Evolutionary conservation across 1,140 invertebrate species (phyloP).

Genomic region (Cotesia vestalis): DNA sequence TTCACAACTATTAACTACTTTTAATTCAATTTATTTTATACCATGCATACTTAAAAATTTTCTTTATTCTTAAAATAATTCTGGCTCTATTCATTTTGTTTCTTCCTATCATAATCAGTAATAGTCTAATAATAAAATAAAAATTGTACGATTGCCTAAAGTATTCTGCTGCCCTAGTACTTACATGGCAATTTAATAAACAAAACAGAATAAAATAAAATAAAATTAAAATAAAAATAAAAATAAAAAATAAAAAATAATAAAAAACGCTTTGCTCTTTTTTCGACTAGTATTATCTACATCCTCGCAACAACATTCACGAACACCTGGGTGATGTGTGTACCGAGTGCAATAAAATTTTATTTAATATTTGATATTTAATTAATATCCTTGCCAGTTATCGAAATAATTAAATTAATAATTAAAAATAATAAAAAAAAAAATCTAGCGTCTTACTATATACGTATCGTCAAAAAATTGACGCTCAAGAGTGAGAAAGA

Average conservation of each 20-base stretch:
- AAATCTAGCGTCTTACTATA: conserved; percentile 5
- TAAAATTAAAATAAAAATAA: conserved; percentile 16
- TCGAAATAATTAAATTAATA: conserved; percentile 13
- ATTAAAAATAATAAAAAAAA: conserved; percentile 25
- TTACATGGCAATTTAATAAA: conserved; percentile 27
- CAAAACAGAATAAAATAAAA: conserved; percentile 19
- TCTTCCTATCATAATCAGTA: background rate
- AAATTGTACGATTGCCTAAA: conserved; percentile 26
- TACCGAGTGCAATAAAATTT: conserved; percentile 16
- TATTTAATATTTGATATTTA: too few relatives aligned
- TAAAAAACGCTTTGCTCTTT: conserved; percentile 16
- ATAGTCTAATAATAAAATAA: background rate
- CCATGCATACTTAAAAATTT: too few relatives aligned
- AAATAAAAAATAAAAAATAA: background rate
- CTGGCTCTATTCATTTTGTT: too few relatives aligned
- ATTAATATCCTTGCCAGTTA: too few relatives aligned
- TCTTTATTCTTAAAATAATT: too few relatives aligned
- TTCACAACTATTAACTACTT: conserved; percentile 6
- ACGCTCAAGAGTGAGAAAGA: conserved; percentile 15
- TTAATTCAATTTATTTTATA: conserved; percentile 7
- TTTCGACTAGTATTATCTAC: conserved; percentile 38
- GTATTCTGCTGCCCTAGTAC: conserved; percentile 30
- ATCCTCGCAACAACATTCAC: conserved; percentile 31
- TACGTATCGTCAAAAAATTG: conserved; percentile 1
- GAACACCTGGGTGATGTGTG: conserved; percentile 28